Percentiles rank a stretch among this genome's conserved stretches.
These are phyloP conservation scores for Benthosema pterotum DNA, from an alignment of 2,797 vertebrate species.

Conservation along the genomic window DNA sequence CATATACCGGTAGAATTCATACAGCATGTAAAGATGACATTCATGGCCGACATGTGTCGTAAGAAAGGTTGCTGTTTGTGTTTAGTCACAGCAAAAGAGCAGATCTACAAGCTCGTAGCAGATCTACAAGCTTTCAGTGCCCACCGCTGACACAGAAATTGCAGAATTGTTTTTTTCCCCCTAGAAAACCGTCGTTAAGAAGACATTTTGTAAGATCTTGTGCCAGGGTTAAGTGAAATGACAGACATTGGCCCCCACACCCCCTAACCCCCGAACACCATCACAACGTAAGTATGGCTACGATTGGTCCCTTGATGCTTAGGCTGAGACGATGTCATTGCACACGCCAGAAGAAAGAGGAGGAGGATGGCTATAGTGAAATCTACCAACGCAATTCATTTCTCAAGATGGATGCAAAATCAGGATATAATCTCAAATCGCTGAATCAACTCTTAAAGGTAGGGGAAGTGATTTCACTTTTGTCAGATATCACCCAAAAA, in stretches of 20 bases:
- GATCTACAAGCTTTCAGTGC: too few relatives aligned
- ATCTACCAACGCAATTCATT: slow-evolving; percentile 17
- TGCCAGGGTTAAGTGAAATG: too few relatives aligned
- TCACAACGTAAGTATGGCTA: neutral
- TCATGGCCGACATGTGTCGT: slow-evolving; percentile 4
- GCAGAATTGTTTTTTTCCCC: too few relatives aligned
- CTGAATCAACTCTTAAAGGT: slow-evolving; percentile 3
- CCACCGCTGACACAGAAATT: too few relatives aligned
- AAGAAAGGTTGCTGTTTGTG: too few relatives aligned
- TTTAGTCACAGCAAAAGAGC: too few relatives aligned
- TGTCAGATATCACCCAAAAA: too few relatives aligned
- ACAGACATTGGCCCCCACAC: neutral
- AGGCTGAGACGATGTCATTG: slow-evolving; percentile 10
- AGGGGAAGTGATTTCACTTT: too few relatives aligned
- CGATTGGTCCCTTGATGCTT: neutral
- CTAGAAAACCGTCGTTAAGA: too few relatives aligned
- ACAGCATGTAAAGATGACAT: slow-evolving; percentile 12
- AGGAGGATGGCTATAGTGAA: neutral
- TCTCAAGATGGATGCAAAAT: neutral
- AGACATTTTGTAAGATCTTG: too few relatives aligned
- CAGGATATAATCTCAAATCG: slow-evolving; percentile 4
- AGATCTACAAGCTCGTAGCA: too few relatives aligned
- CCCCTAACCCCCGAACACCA: neutral
- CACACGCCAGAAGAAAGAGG: neutral
- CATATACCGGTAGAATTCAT: too few relatives aligned